Evolutionary conservation across 2,888 invertebrate species (phyloP).

Genomic region (Leptothorax acervorum): DNA sequence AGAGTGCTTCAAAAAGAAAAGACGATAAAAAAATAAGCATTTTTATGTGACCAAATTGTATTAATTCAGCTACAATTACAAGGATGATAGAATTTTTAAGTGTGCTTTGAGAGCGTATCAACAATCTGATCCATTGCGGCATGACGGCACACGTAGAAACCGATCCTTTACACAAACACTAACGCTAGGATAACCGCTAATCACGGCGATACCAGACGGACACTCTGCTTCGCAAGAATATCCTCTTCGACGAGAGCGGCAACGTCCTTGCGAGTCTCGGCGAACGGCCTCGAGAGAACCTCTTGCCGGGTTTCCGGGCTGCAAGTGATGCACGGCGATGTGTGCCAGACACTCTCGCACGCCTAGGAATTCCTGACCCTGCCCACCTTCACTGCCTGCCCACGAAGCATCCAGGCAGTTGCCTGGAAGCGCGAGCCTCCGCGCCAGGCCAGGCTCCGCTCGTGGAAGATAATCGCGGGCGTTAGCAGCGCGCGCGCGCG

Average conservation of each 20-base stretch:
- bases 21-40: not conserved
- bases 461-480: conserved; percentile 75
- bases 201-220: conserved; percentile 8
- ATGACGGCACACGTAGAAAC: not conserved
- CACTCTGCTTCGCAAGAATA: conserved; percentile 32
- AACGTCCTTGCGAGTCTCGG: conserved; percentile 80
- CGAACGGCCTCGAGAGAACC: conserved; percentile 80
- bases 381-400: conserved; percentile 76
- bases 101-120: not conserved
- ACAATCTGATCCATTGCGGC: not conserved
- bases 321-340: conserved; percentile 73
- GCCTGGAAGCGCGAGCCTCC: conserved; percentile 69
- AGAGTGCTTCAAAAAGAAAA: conserved; percentile 26
- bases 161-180: not conserved
- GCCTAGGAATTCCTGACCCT: conserved; percentile 82
- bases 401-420: conserved; percentile 46
- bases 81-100: not conserved
- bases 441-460: conserved; percentile 38
- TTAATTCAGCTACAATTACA: not conserved
- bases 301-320: conserved; percentile 78
- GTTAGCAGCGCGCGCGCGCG: conserved; percentile 63
- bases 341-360: conserved; percentile 79
- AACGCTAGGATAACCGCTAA: conserved; percentile 18
- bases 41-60: not conserved
- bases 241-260: conserved; percentile 62